Evolutionary conservation across 2,888 invertebrate species (phyloP).

Genomic region (Drosophila histrio): DNA sequence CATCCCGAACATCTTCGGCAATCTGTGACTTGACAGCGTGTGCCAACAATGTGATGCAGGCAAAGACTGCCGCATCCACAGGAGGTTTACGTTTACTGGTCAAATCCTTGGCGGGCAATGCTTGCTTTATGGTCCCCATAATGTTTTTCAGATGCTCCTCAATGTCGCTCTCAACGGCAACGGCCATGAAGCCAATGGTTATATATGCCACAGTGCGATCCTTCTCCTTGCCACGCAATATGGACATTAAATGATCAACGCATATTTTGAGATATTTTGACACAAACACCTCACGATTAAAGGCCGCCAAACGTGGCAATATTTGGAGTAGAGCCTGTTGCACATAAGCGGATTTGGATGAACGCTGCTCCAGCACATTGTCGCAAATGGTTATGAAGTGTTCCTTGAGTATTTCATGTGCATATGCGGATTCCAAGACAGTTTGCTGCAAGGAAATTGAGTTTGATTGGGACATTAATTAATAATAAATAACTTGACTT

Average conservation of each 20-base stretch:
- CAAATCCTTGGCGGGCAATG: conserved; percentile 91
- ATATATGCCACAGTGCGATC: conserved; percentile 95
- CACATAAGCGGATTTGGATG: conserved; percentile 90
- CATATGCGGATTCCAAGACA: conserved; percentile 94
- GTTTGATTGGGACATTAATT: too few species aligned
- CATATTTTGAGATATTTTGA: conserved; percentile 90
- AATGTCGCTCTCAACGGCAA: conserved; percentile 93
- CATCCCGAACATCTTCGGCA: conserved; percentile 90
- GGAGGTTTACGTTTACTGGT: conserved; percentile 90
- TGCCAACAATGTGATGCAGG: conserved; percentile 95
- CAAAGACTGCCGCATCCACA: conserved; percentile 95
- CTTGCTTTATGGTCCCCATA: conserved; percentile 92
- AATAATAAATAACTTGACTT: too few species aligned
- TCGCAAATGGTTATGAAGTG: conserved; percentile 92
- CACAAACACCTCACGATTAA: conserved; percentile 92
- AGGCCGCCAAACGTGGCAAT: conserved; percentile 96
- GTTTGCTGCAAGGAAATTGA: conserved; percentile 80
- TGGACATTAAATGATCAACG: conserved; percentile 91
- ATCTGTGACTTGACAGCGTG: conserved; percentile 93
- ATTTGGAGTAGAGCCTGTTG: conserved; percentile 94
- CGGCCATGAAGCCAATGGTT: conserved; percentile 94
- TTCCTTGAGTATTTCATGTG: conserved; percentile 91
- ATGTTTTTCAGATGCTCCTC: conserved; percentile 92
- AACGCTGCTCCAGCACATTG: conserved; percentile 91
- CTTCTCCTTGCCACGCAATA: conserved; percentile 91